Conservation (phyloP, 2,888 invertebrate species). For the Eupeodes latifasciatus region DNA sequence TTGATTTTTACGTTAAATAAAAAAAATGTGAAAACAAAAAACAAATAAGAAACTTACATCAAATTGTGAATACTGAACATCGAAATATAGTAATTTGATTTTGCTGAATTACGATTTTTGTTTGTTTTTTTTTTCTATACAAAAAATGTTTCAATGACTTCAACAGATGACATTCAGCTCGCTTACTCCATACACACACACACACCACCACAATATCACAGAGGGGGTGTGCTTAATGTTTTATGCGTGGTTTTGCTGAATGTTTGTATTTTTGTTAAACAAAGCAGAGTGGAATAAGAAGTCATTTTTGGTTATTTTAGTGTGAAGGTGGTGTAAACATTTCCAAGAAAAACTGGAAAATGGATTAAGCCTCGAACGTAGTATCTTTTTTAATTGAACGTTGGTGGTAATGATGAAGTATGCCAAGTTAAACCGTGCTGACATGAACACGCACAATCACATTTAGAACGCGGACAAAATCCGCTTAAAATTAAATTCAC, state of each 20-base stretch:
- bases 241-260: constrained; percentile 27
- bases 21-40: constrained; percentile 38
- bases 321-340: neutral
- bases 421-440: constrained; percentile 67
- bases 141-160: constrained; percentile 38
- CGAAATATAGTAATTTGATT: constrained; percentile 54
- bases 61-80: constrained; percentile 59
- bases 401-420: constrained; percentile 67
- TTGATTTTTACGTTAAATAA: constrained; percentile 33
- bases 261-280: neutral
- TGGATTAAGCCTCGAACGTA: neutral
- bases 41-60: constrained; percentile 67
- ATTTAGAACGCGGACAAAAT: constrained; percentile 62
- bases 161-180: constrained; percentile 61
- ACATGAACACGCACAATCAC: constrained; percentile 71
- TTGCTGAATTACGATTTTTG: constrained; percentile 51
- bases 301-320: constrained; percentile 5
- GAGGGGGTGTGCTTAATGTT: constrained; percentile 29
- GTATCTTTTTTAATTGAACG: constrained; percentile 31
- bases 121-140: constrained; percentile 39
- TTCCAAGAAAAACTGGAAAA: neutral
- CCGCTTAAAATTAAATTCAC: constrained; percentile 75
- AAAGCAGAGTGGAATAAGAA: constrained; percentile 5
- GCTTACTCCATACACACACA: constrained; percentile 11
- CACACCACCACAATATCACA: constrained; percentile 34